A percentile compares a stretch with the other conserved stretches of the same genome.
Conservation (phyloP, 2,888 invertebrate species). For the Drosophila tanythrix region DNA sequence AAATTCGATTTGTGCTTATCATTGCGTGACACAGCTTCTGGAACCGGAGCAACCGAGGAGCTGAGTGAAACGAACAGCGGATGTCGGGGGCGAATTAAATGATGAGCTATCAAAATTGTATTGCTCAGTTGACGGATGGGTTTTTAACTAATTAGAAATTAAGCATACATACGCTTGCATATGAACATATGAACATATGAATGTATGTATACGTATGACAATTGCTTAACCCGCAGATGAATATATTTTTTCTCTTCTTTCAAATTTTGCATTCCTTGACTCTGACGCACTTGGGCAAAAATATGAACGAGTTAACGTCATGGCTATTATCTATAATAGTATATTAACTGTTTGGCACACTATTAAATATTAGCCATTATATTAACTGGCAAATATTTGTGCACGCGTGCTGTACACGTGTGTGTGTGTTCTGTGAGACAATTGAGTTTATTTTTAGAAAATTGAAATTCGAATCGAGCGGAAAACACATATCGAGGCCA, state of each 20-base stretch:
- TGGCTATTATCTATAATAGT: conserved; percentile 3
- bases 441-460: conserved; percentile 47
- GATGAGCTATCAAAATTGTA: conserved; percentile 61
- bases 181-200: background rate
- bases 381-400: conserved; percentile 38
- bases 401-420: background rate
- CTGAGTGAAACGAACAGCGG: conserved; percentile 4
- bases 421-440: conserved; percentile 22
- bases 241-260: background rate
- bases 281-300: conserved; percentile 43
- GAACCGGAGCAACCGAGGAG: conserved; percentile 4
- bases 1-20: conserved; percentile 77
- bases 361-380: conserved; percentile 14
- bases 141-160: conserved; percentile 60
- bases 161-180: conserved; percentile 20
- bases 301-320: conserved; percentile 16
- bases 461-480: conserved; percentile 33
- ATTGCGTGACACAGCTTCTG: conserved; percentile 61
- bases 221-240: conserved; percentile 42
- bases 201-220: background rate
- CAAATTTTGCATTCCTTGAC: conserved; percentile 17
- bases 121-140: conserved; percentile 54
- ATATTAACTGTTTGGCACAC: conserved; percentile 10
- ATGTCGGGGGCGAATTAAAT: conserved; percentile 42
- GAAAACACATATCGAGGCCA: conserved; percentile 47